These are phyloP conservation scores for Orius insidiosus DNA, from an alignment of 1,140 invertebrate species.

Conservation along the genomic window DNA sequence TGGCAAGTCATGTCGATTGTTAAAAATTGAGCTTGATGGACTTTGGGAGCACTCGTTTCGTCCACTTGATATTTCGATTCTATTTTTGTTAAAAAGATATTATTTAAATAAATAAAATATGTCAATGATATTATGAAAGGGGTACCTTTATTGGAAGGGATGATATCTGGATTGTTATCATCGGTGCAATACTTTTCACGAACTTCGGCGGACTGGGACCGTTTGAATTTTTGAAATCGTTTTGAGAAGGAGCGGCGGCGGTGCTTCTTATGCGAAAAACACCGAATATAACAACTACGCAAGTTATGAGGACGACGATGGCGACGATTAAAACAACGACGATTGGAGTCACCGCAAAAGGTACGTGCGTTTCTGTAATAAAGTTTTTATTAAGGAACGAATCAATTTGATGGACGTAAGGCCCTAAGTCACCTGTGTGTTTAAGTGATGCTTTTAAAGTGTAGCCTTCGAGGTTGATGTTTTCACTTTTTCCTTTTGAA, in stretches of 20 bases:
- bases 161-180: constrained; percentile 69
- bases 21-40: no score
- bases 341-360: constrained; percentile 53
- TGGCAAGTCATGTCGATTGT: no score
- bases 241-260: constrained; percentile 20
- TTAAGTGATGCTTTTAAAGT: constrained; percentile 60
- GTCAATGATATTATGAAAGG: constrained; percentile 4
- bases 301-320: constrained; percentile 49
- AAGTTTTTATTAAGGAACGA: background rate
- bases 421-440: constrained; percentile 52
- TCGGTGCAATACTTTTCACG: constrained; percentile 52
- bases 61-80: no score
- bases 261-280: constrained; percentile 39
- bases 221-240: constrained; percentile 47
- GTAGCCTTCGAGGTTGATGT: constrained; percentile 38
- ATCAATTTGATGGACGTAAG: no score
- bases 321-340: constrained; percentile 55
- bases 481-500: constrained; percentile 64
- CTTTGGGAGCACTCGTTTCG: no score
- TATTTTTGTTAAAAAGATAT: no score
- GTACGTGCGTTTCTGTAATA: constrained; percentile 33
- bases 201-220: constrained; percentile 38
- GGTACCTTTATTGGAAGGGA: constrained; percentile 69
- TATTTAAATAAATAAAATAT: no score
- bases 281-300: constrained; percentile 48